phyloP scores from a whole-genome alignment of 2,888 invertebrate genomes.

The Griposia aprilina region DNA sequence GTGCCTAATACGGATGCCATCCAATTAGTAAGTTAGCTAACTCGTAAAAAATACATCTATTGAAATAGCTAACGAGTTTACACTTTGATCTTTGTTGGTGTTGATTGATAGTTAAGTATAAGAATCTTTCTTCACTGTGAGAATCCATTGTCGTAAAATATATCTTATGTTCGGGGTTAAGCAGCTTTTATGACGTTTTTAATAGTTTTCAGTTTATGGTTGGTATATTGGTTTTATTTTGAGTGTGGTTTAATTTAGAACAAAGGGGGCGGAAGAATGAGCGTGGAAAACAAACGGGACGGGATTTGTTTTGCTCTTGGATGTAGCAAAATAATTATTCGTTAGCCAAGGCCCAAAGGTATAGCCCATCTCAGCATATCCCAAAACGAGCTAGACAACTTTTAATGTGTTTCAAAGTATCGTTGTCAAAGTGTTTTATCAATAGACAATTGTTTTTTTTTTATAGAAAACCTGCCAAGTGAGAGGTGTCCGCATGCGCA shows the following conservation, averaged over 20 bases:
- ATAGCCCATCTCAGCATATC: not conserved
- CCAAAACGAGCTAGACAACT: too few relatives aligned
- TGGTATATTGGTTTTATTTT: slow-evolving; percentile 14
- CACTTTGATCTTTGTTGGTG: slow-evolving; percentile 21
- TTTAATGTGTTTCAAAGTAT: too few relatives aligned
- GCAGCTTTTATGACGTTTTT: slow-evolving; percentile 24
- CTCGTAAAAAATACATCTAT: slow-evolving; percentile 24
- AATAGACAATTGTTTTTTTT: not conserved
- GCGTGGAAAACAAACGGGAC: not conserved
- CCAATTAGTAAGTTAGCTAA: not conserved
- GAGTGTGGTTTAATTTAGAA: not conserved
- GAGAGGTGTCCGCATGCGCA: not conserved
- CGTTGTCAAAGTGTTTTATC: not conserved
- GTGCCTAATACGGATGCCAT: not conserved
- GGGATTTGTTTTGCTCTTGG: too few relatives aligned
- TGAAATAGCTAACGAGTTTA: not conserved
- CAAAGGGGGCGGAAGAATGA: not conserved
- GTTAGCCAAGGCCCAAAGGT: not conserved
- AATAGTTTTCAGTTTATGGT: slow-evolving; percentile 6
- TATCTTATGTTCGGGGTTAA: slow-evolving; percentile 2
- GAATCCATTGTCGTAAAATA: slow-evolving; percentile 28
- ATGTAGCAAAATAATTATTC: not conserved
- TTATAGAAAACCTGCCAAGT: not conserved
- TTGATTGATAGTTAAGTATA: not conserved
- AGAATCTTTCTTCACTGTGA: not conserved